Conservation (phyloP, 1,140 invertebrate genomes). For the Phymastichus coffea region DNA sequence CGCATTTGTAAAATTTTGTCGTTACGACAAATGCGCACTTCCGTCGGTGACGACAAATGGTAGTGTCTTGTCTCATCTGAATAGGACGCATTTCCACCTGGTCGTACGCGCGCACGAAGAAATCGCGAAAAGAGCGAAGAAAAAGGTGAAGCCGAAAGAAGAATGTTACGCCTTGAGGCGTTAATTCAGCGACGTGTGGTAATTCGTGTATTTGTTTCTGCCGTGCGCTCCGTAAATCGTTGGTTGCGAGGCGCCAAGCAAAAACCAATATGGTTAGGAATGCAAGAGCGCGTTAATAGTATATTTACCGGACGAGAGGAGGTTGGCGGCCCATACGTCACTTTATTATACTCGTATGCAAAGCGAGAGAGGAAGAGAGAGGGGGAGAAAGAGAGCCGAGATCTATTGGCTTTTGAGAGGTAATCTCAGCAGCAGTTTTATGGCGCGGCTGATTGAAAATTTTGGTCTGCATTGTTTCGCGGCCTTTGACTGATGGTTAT, state of each 20-base stretch:
- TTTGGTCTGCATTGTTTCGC: not conserved
- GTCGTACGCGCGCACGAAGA: too few relatives aligned
- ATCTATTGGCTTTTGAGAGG: conserved; percentile 26
- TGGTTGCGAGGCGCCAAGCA: conserved; percentile 1
- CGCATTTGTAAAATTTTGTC: too few relatives aligned
- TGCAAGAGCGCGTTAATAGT: conserved; percentile 18
- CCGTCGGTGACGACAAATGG: too few relatives aligned
- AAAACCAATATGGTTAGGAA: conserved; percentile 31
- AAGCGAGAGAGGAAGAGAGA: conserved; percentile 5
- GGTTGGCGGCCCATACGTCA: conserved; percentile 1
- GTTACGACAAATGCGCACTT: too few relatives aligned
- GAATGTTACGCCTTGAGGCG: conserved; percentile 13
- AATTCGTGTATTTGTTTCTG: conserved; percentile 30
- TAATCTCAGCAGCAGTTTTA: conserved; percentile 17
- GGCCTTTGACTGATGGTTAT: not conserved
- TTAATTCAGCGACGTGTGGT: conserved; percentile 18
- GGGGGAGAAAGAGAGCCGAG: too few relatives aligned
- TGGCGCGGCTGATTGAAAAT: conserved; percentile 9
- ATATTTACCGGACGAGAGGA: conserved; percentile 20
- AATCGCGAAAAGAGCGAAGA: not conserved
- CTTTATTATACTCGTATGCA: not conserved
- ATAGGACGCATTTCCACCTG: too few relatives aligned
- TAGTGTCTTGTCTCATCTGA: too few relatives aligned
- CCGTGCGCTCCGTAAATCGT: conserved; percentile 28
- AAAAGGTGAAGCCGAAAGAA: conserved; percentile 7